Evolutionary conservation across 2,113 vertebrate species (phyloP), one percentile per base, ranked within the genome.

Genomic region (Dasyornis broadbenti): DNA sequence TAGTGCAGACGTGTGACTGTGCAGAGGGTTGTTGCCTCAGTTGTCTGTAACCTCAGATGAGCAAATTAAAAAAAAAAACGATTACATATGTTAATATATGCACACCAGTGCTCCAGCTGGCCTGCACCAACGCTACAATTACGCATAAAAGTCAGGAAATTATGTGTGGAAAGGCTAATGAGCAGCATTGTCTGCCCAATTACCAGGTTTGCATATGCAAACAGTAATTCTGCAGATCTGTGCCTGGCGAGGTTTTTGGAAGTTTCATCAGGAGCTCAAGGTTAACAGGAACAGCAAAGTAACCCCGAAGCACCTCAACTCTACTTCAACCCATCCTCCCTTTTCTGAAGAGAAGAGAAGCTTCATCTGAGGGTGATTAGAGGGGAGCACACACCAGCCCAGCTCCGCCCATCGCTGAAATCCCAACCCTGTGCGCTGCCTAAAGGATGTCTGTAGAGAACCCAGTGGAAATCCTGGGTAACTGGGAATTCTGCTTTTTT

Each of bases 171-270:
- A 95, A 95, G 94, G 89, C 78, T 95, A 94, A 96, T 66, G 77
- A 95, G 96, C 80, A 59, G 45, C 86, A 86, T 81, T 94, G 88
- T 72, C 90, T 94, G 91, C 84, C 82, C 91, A 96, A 92, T 95
- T 97, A 94, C 27, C 6, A 7, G 53, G 31, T 95, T 95, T 95
- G 85, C 93, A 93, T 86, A 75, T 77, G 85, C 94, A 94, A 94
- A 95, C 88, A 81, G 73, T 60, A 66, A 92, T 92, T 97, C 65
- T 86, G 63, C 53, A 65, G 44, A 83, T 90, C 87, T 47, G 11
- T 71, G 85, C 73, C 47, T 94, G 90, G 73, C 82, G 82, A 90
- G 33, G 0, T 28, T 82, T 77, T 57, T 90, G 60, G 26, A 31
- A 59, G 65, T 50, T 68, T 37, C 50, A 27, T 57, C 94, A 91